Evolutionary conservation across 2,888 invertebrate species (phyloP).

Genomic region (Drosophila quinaria): DNA sequence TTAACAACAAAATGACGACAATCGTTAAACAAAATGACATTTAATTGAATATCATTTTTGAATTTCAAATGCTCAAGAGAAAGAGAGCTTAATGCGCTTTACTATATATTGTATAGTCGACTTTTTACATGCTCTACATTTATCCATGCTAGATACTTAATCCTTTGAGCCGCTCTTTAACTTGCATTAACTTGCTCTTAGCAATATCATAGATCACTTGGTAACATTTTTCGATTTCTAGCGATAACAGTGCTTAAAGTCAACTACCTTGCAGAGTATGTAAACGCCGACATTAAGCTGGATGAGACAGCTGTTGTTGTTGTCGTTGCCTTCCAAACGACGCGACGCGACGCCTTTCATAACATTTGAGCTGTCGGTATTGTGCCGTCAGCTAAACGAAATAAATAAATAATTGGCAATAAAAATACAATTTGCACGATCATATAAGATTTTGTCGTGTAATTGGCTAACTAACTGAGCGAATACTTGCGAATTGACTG

Average conservation of each 20-base stretch:
- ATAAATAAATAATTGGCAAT: conserved; percentile 81
- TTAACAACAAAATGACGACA: conserved; percentile 60
- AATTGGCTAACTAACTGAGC: conserved; percentile 65
- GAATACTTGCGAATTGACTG: conserved; percentile 24
- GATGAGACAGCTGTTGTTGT: background rate
- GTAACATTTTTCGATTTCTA: background rate
- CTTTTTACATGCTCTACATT: background rate
- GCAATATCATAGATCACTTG: background rate
- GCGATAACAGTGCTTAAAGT: background rate
- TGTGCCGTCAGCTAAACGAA: conserved; percentile 64
- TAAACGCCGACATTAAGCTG: conserved; percentile 4
- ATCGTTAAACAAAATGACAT: conserved; percentile 65
- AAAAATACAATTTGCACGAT: conserved; percentile 81
- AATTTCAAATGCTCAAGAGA: conserved; percentile 26
- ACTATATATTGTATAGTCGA: conserved; percentile 6
- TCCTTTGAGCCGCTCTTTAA: background rate
- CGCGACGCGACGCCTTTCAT: conserved; percentile 41
- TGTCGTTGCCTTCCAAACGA: conserved; percentile 15
- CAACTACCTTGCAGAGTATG: conserved; percentile 27
- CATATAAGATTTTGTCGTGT: conserved; percentile 75
- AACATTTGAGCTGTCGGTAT: conserved; percentile 49
- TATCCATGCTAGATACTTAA: background rate
- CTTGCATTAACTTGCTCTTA: background rate
- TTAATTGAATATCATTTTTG: conserved; percentile 69
- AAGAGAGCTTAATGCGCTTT: background rate